Evolutionary conservation across 2,888 invertebrate genomes (phyloP), one percentile per base, ranked within the genome.

Genomic region (Cheilosia urbana): DNA sequence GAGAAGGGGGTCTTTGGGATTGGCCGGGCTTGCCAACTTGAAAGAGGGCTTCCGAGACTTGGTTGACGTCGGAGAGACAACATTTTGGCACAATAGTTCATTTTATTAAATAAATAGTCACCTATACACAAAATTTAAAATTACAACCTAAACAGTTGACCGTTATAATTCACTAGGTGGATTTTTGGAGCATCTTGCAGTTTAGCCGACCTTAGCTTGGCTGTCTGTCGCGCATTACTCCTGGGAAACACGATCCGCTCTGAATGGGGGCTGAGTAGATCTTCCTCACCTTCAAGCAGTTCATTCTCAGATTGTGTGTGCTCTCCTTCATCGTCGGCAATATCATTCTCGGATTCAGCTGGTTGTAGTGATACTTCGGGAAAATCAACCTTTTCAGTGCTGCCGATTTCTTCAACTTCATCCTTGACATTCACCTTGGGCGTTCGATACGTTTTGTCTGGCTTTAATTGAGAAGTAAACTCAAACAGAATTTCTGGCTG

Each of bases 361-460:
- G 49, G 19, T 13, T 11, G 19, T 13, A 11, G 21, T 2, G 21
- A 49, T 11, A 19, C 17, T 9, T 49, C 21, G 6, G 9, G 11
- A 49, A 9, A 2, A 5, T 47, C 7, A 17, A 49, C 21, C 4
- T 21, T 11, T 2, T 19, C 49, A 49, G n/a, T 2, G 19, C 17
- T 49, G n/a, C 6, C 49, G 11, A 49, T 21, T 49, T 49, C 49
- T 19, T 49, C 49, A 49, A 49, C 49, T 49, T 49, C 49, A 21
- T 49, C 21, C 11, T 49, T 49, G 21, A 49, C 19, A 21, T 3
- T 49, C 19, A 21, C 49, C 27, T 62, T 27, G n/a, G 62, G 42
- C n/a, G 62, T 15, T 34, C 40, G 49, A 5, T 49, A 49, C 9
- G 21, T 15, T 4, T 49, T 21, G 21, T 21, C 21, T 4, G 49